A percentile compares a stretch with the other conserved stretches of the same genome.
These are phyloP conservation scores for Prochilodus magdalenae DNA, from an alignment of 2,113 vertebrate species.

Conservation along the genomic window DNA sequence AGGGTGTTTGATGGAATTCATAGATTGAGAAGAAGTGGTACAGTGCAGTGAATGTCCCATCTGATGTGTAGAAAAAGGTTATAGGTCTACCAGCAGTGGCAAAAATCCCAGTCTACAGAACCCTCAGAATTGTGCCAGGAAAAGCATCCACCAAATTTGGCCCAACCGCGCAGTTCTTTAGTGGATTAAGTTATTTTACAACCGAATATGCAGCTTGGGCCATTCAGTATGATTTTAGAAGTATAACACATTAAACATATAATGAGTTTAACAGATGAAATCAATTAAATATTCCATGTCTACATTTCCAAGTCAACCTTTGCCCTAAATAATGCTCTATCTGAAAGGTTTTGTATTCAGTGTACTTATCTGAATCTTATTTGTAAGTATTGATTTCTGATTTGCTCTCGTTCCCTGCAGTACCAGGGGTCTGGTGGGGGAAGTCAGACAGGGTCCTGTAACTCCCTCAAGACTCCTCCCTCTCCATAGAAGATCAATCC, in stretches of 20 bases:
- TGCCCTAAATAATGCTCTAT: not conserved
- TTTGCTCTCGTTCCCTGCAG: constrained; percentile 54
- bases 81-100: no score
- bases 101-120: no score
- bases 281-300: no score
- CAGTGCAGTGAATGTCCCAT: no score
- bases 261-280: not conserved
- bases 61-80: no score
- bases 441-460: constrained; percentile 79
- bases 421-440: constrained; percentile 74
- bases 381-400: not conserved
- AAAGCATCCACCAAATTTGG: no score
- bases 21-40: no score
- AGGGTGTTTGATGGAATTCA: no score
- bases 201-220: no score
- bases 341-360: not conserved
- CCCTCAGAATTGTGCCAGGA: no score
- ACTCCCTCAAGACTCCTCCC: constrained; percentile 78
- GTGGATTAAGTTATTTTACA: no score
- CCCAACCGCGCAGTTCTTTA: no score
- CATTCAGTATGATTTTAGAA: not conserved
- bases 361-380: not conserved
- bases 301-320: not conserved
- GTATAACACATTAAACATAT: not conserved
- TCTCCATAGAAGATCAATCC: constrained; percentile 68